Evolutionary conservation across 2,888 invertebrate species (phyloP).

Genomic region (Gastracanthus pulcherrimus): DNA sequence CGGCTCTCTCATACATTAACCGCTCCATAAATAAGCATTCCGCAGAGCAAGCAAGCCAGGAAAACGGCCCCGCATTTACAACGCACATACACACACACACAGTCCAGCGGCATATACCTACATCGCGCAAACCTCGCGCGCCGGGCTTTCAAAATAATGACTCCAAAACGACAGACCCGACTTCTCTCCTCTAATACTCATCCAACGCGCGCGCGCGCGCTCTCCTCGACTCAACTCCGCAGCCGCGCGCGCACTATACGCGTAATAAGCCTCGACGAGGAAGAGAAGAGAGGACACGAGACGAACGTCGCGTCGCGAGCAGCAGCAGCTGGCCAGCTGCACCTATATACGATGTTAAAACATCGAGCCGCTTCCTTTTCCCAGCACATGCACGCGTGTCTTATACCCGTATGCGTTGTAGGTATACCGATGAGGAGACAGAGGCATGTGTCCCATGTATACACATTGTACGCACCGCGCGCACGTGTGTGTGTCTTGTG

Average conservation of each 20-base stretch:
- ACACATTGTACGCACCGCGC: not conserved
- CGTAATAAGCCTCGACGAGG: not conserved
- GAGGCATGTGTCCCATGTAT: too few species aligned
- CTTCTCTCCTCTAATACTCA: too few species aligned
- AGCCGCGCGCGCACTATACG: not conserved
- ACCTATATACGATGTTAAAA: too few species aligned
- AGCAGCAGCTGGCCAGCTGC: not conserved
- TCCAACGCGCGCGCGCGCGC: too few species aligned
- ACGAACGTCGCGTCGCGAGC: not conserved
- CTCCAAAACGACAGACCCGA: not conserved
- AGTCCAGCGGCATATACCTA: too few species aligned
- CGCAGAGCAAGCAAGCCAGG: conserved; percentile 2
- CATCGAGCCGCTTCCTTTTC: too few species aligned
- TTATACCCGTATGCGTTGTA: too few species aligned
- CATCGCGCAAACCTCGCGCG: not conserved
- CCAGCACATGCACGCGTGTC: too few species aligned
- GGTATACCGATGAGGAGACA: too few species aligned
- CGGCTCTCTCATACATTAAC: not conserved
- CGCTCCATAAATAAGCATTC: conserved; percentile 39
- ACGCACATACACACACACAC: too few species aligned
- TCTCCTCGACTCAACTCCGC: too few species aligned
- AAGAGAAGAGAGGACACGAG: not conserved
- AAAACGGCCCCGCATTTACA: conserved; percentile 39
- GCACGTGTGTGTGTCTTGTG: too few species aligned
- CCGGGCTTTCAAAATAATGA: not conserved